Conservation (phyloP, 2,888 invertebrate species). For the Noctua fimbriata region DNA sequence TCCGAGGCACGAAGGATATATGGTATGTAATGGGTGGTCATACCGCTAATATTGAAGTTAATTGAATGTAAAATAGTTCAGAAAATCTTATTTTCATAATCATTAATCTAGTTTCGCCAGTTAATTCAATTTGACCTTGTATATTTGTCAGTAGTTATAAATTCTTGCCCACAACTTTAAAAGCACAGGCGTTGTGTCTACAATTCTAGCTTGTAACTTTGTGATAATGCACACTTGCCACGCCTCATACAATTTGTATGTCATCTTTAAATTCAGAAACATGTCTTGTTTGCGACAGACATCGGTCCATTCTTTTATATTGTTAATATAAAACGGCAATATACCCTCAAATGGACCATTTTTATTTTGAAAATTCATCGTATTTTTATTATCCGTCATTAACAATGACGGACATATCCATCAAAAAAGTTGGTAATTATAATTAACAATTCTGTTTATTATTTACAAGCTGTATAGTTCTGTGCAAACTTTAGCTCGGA, state of each 20-base stretch:
- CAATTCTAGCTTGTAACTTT: neutral
- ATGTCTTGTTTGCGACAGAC: neutral
- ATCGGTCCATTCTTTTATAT: neutral
- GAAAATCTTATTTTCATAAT: neutral
- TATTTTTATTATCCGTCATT: neutral
- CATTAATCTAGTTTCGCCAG: neutral
- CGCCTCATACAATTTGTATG: neutral
- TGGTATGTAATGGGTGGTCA: neutral
- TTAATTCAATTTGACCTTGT: neutral
- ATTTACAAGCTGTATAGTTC: conserved; percentile 8
- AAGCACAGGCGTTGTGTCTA: neutral
- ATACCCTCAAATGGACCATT: neutral
- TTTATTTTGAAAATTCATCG: neutral
- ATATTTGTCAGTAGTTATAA: conserved; percentile 7
- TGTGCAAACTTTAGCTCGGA: neutral
- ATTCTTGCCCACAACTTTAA: neutral
- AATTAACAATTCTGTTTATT: conserved; percentile 4
- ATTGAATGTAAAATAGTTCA: neutral
- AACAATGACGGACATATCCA: no score
- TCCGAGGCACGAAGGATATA: neutral
- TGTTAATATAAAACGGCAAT: neutral
- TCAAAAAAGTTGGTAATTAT: conserved; percentile 1
- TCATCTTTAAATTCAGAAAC: neutral
- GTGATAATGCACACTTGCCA: neutral
- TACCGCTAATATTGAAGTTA: neutral